Evolutionary conservation across 2,888 invertebrate genomes (phyloP).

Genomic region (Unio delphinus): DNA sequence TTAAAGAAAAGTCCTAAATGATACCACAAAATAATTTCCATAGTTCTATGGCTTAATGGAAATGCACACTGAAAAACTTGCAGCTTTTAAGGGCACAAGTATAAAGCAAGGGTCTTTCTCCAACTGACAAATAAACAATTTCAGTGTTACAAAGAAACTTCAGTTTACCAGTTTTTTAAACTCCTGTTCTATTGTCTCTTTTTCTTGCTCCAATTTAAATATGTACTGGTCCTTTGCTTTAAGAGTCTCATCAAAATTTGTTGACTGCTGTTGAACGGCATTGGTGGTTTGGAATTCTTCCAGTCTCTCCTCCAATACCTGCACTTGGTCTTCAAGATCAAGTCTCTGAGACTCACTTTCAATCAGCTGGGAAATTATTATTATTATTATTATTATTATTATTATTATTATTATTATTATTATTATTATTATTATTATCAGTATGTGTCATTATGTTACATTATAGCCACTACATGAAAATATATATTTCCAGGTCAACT

Average conservation of each 20-base stretch:
- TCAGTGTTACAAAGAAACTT: neutral
- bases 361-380: conserved; percentile 36
- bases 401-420: no score
- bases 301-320: conserved; percentile 41
- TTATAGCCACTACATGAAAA: no score
- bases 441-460: no score
- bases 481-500: no score
- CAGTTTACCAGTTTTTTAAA: conserved; percentile 47
- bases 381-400: conserved; percentile 4
- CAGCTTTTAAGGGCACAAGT: no score
- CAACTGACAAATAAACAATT: neutral
- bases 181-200: conserved; percentile 38
- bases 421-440: no score
- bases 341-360: conserved; percentile 53
- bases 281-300: conserved; percentile 22
- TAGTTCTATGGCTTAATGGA: no score
- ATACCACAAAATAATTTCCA: no score
- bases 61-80: no score
- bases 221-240: conserved; percentile 61
- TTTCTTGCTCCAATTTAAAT: conserved; percentile 51
- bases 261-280: conserved; percentile 15
- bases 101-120: no score
- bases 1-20: no score
- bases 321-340: conserved; percentile 49
- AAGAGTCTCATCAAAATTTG: conserved; percentile 46